Conservation (phyloP, 2,888 invertebrate species). For the Brachyptera putata region DNA sequence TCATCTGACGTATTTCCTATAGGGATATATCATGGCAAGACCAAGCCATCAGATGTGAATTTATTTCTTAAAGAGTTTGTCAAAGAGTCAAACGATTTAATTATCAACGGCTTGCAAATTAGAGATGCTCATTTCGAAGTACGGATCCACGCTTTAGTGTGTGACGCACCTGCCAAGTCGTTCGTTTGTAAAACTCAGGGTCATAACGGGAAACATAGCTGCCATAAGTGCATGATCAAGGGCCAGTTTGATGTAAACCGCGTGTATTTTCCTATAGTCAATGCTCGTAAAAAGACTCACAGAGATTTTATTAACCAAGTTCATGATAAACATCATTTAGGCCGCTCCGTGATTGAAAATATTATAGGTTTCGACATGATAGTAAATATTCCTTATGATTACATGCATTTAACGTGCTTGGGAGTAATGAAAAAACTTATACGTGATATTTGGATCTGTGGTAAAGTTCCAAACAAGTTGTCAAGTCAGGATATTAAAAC, state of each 20-base stretch:
- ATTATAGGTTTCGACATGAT: conserved; percentile 26
- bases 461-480: conserved; percentile 22
- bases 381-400: conserved; percentile 25
- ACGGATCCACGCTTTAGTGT: conserved; percentile 18
- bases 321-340: conserved; percentile 23
- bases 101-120: conserved; percentile 1
- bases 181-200: conserved; percentile 25
- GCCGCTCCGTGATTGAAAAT: conserved; percentile 21
- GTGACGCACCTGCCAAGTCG: conserved; percentile 29
- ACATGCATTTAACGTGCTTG: conserved; percentile 31
- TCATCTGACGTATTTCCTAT: too few relatives aligned
- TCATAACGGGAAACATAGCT: conserved; percentile 27
- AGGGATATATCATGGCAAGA: neutral
- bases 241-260: conserved; percentile 22
- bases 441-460: conserved; percentile 27
- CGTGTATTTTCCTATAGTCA: conserved; percentile 26
- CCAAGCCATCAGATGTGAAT: too few relatives aligned
- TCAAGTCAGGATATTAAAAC: conserved; percentile 11
- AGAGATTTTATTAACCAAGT: conserved; percentile 23
- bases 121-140: neutral
- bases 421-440: conserved; percentile 29
- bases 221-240: conserved; percentile 25
- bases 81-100: conserved; percentile 20
- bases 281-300: conserved; percentile 24
- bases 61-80: conserved; percentile 19